These are phyloP conservation scores for Mythimna albipuncta DNA, from an alignment of 2,888 invertebrate genomes.

Conservation along the genomic window DNA sequence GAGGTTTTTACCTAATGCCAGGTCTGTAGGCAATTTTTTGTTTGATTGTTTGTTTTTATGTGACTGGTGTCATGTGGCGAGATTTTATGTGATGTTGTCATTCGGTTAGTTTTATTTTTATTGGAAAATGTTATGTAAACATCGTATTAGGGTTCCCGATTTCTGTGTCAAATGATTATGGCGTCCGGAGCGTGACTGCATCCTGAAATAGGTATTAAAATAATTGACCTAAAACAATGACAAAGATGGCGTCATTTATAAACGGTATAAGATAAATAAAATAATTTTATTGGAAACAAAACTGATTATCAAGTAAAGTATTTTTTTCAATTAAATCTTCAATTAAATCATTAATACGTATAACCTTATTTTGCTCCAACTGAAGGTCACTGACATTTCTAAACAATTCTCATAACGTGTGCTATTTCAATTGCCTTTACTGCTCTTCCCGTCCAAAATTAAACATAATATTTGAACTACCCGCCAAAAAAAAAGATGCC, in stretches of 20 bases:
- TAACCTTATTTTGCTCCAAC: too few species aligned
- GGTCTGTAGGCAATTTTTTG: constrained; percentile 25
- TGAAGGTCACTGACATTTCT: background rate
- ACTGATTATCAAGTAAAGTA: background rate
- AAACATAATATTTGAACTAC: constrained; percentile 42
- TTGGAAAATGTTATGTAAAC: background rate
- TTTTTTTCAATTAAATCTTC: too few species aligned
- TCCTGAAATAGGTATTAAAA: background rate
- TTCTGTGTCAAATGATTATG: too few species aligned
- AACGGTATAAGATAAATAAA: background rate
- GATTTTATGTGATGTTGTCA: background rate
- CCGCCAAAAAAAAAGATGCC: constrained; percentile 46
- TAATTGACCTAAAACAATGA: background rate
- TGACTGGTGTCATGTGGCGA: background rate
- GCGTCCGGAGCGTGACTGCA: too few species aligned
- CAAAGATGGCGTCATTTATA: background rate
- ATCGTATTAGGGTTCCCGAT: too few species aligned
- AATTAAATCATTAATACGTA: background rate
- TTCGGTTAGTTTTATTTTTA: background rate
- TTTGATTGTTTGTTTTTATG: constrained; percentile 22
- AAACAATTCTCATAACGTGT: background rate
- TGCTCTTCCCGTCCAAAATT: background rate
- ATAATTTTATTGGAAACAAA: background rate
- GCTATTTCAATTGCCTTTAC: background rate
- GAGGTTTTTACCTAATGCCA: constrained; percentile 52